Conservation (phyloP, 2,113 vertebrate genomes). For the Piprites chloris region DNA sequence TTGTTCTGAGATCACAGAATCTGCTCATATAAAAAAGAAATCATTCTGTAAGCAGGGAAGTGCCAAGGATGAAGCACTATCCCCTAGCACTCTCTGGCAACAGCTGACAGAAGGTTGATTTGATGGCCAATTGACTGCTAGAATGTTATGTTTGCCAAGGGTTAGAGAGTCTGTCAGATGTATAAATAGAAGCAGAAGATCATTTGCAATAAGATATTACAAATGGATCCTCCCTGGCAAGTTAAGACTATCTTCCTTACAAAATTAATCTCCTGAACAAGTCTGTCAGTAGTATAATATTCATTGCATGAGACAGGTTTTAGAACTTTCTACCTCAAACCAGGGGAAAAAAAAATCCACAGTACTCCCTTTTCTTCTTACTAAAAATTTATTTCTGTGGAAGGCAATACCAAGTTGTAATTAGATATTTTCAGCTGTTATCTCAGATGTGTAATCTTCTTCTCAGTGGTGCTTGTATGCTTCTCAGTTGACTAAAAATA, state of each 20-base stretch:
- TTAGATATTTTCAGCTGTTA: constrained; percentile 44
- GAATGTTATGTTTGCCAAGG: constrained; percentile 5
- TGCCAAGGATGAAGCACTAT: background rate
- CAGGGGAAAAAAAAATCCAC: background rate
- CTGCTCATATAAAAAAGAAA: background rate
- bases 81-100: background rate
- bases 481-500: constrained; percentile 37
- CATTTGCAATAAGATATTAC: background rate
- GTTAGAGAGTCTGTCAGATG: background rate
- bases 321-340: background rate
- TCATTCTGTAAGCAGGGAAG: background rate
- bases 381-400: background rate
- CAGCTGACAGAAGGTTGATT: background rate
- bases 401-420: constrained; percentile 8
- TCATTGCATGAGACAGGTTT: background rate
- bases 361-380: background rate
- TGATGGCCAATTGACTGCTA: background rate
- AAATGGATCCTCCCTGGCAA: background rate
- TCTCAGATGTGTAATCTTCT: background rate
- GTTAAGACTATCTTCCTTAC: background rate
- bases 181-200: constrained; percentile 35
- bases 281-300: background rate
- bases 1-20: background rate
- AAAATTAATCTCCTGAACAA: background rate
- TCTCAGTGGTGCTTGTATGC: background rate